A percentile compares a stretch with the other conserved stretches of the same genome.
Evolutionary conservation across 2,888 invertebrate genomes (phyloP).

Genomic region (Fragum sueziense): DNA sequence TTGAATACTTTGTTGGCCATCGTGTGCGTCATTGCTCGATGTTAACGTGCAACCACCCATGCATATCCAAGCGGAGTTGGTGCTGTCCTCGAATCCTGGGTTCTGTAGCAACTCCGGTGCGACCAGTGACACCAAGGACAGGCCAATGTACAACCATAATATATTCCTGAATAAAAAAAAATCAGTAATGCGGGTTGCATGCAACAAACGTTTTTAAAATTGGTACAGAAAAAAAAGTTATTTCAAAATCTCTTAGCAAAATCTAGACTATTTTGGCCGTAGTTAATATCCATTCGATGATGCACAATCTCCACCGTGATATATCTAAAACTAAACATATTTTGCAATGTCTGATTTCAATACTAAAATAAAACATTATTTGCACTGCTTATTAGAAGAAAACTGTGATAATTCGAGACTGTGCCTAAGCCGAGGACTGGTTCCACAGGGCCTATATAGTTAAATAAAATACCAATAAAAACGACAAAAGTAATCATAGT

Average conservation of each 20-base stretch:
- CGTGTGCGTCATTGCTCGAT: conserved; percentile 14
- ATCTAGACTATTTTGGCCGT: background rate
- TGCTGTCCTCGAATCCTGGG: conserved; percentile 14
- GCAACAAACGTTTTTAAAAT: background rate
- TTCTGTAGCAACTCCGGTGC: background rate
- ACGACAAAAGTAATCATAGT: too few relatives aligned
- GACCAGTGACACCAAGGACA: background rate
- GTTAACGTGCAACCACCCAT: conserved; percentile 18
- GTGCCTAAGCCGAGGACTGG: too few relatives aligned
- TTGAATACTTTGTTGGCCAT: conserved; percentile 14
- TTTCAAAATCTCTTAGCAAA: background rate
- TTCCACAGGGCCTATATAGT: too few relatives aligned
- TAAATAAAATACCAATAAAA: too few relatives aligned
- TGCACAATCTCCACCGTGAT: background rate
- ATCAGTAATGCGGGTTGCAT: background rate
- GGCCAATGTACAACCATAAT: background rate
- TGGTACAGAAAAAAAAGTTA: background rate
- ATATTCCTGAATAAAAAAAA: background rate
- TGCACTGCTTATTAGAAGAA: too few relatives aligned
- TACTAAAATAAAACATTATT: too few relatives aligned
- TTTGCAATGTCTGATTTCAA: too few relatives aligned
- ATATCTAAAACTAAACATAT: too few relatives aligned
- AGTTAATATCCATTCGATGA: background rate
- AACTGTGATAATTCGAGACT: too few relatives aligned
- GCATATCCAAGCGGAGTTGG: conserved; percentile 1